Conservation (phyloP, 2,113 vertebrate species). For the Holacanthus passer region DNA sequence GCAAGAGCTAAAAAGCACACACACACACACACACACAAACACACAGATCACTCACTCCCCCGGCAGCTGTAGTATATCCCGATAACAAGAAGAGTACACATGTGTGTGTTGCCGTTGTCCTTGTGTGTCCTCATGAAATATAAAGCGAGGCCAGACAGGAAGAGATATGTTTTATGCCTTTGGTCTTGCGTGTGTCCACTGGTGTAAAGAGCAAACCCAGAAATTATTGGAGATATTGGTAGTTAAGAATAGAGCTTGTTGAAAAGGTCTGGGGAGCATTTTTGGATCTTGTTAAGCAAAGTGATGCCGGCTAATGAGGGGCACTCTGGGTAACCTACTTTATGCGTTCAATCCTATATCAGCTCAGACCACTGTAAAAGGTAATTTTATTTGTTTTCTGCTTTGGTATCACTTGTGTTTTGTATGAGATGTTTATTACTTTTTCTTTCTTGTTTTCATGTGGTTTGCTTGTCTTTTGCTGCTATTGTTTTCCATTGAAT, state of each 20-base stretch:
- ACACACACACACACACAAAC: slow-evolving; percentile 38
- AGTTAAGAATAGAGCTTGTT: slow-evolving; percentile 13
- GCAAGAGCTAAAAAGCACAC: slow-evolving; percentile 46
- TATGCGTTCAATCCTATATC: no score
- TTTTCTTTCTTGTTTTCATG: no score
- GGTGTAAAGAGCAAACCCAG: slow-evolving; percentile 12
- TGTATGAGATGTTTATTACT: no score
- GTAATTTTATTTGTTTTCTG: no score
- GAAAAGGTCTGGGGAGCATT: no score
- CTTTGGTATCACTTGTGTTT: no score
- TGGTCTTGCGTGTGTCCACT: slow-evolving; percentile 11
- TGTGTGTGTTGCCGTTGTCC: slow-evolving; percentile 29
- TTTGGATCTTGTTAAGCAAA: no score
- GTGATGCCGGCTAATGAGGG: no score
- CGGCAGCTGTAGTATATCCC: slow-evolving; percentile 50
- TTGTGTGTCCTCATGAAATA: slow-evolving; percentile 52
- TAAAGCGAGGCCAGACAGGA: slow-evolving; percentile 16
- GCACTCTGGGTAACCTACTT: no score
- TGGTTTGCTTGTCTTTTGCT: no score
- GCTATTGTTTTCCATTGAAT: no score
- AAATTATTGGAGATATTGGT: slow-evolving; percentile 34
- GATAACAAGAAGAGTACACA: slow-evolving; percentile 46
- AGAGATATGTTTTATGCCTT: slow-evolving; percentile 32
- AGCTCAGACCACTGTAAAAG: no score
- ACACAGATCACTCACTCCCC: slow-evolving; percentile 41